Evolutionary conservation across 2,113 vertebrate species (phyloP).

Genomic region (Cinclus cinclus): DNA sequence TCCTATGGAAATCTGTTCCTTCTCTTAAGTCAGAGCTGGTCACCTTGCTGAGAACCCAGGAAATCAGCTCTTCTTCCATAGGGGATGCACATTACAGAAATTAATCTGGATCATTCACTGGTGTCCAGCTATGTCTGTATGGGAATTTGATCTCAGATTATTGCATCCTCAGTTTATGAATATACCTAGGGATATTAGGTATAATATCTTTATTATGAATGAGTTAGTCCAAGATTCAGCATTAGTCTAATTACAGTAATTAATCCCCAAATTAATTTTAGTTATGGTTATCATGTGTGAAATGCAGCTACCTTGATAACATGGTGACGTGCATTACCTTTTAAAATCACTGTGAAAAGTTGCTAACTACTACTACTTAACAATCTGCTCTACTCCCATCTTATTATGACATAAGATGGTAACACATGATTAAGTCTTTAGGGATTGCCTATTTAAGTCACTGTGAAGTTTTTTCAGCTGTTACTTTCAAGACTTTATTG

Average conservation of each 20-base stretch:
- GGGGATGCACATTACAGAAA: background rate
- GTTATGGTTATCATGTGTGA: background rate
- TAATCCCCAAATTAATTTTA: background rate
- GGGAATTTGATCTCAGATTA: background rate
- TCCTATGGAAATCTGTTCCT: background rate
- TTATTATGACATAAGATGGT: background rate
- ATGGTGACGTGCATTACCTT: background rate
- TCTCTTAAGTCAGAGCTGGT: background rate
- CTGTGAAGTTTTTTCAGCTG: background rate
- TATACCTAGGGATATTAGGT: background rate
- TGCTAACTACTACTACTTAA: background rate
- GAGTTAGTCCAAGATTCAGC: background rate
- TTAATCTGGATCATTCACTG: background rate
- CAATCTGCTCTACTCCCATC: background rate
- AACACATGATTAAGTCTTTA: background rate
- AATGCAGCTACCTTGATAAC: background rate
- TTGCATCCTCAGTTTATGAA: background rate
- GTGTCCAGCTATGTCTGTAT: background rate
- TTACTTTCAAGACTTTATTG: background rate
- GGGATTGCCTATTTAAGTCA: background rate
- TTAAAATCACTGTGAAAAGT: background rate
- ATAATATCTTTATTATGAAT: too few relatives aligned
- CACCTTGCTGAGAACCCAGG: background rate
- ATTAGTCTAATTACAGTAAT: background rate
- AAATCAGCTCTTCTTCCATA: background rate